phyloP scores from a whole-genome alignment of 2,797 vertebrate genomes.

The Capromys pilorides region DNA sequence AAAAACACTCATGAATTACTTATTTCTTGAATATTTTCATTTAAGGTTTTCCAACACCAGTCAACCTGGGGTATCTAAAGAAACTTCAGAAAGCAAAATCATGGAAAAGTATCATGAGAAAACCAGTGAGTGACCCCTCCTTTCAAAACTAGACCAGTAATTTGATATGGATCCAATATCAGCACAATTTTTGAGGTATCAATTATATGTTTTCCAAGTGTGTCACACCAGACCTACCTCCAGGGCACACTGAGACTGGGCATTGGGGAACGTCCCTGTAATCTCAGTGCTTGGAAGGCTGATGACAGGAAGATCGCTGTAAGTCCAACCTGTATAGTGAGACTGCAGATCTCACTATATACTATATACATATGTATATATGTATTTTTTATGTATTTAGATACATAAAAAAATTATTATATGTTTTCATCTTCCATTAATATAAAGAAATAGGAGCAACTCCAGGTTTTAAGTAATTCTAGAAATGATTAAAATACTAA shows the following conservation, averaged over 20 bases:
- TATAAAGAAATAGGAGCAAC: background rate
- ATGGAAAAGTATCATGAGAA: background rate
- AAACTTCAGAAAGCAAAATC: background rate
- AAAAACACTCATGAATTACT: background rate
- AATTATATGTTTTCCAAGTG: too few species aligned
- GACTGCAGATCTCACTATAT: too few species aligned
- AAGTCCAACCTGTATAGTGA: too few species aligned
- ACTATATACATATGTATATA: too few species aligned
- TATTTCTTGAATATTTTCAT: background rate
- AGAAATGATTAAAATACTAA: background rate
- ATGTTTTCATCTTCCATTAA: background rate
- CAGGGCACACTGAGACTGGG: too few species aligned
- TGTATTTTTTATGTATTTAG: too few species aligned
- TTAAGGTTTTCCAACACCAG: background rate
- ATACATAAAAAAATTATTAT: background rate
- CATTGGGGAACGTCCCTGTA: too few species aligned
- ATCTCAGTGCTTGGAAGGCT: too few species aligned
- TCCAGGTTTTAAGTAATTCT: background rate
- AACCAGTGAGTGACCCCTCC: background rate
- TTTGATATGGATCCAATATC: background rate
- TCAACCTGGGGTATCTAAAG: background rate
- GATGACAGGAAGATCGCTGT: too few species aligned
- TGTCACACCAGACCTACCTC: too few species aligned
- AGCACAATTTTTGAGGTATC: background rate
- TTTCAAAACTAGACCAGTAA: background rate